Evolutionary conservation across 2,113 vertebrate species (phyloP), one percentile per base, ranked within the genome.

Genomic region (Pterocles orientalis): DNA sequence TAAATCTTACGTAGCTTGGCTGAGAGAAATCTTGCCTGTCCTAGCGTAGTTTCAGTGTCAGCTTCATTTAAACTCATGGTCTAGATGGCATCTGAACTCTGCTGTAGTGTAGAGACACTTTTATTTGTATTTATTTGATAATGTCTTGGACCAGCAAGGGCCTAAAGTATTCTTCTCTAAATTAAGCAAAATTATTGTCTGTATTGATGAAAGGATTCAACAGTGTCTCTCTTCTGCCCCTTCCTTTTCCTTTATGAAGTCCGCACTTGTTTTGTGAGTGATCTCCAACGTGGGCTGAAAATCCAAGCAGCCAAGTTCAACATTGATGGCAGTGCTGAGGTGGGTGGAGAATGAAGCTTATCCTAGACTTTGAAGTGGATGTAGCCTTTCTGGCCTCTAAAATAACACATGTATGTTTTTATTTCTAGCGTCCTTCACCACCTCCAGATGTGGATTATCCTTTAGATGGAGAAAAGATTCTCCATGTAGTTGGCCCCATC

Each of bases 281-380:
- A 99, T 90, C 97, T 99, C 83, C 99, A 99, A 23, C 98, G 99
- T 61, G 99, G 99, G 19, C 97, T 99, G n/a, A 98, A 99, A 96
- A 98, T 99, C 92, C 99, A 99, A 86, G 98, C 99, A 92, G 98
- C 99, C 95, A 99, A 99, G 84, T 99, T 99, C 97, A 99, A 99
- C 97, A 95, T 99, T 31, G 99, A 99, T 41, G 99, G 99, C 54
- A 98, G 98, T 64, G 98, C 98, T 56, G 98, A 99, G 98, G 99
- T 99, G 88, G 90, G 97, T 92, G 88, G n/a, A 73, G 64, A 47
- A 43, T 48, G 56, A 85, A 75, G n/a, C 33, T 92, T 20, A 26
- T 10, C 29, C 57, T 16, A 7, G 45, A 54, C 41, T 34, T 9
- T 11, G 33, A 70, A 45, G 56, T 47, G 43, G 16, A n/a, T 77